phyloP scores from a whole-genome alignment of 2,888 invertebrate genomes.

The Zonitis immaculata region DNA sequence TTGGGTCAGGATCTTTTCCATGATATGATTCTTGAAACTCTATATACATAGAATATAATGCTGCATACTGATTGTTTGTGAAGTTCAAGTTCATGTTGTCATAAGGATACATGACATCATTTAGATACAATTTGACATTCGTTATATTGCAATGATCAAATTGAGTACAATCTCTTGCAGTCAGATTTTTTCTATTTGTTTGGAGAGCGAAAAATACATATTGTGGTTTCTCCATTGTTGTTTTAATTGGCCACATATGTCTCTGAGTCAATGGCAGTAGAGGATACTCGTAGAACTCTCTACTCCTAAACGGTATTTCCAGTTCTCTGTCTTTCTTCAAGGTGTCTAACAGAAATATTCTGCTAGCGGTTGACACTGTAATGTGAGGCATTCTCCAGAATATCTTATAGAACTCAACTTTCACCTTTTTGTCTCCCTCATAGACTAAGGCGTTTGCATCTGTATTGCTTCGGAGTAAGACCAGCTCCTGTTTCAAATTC shows the following conservation, averaged over 20 bases:
- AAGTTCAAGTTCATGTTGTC: slow-evolving; percentile 37
- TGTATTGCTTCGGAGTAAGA: slow-evolving; percentile 11
- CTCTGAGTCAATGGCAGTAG: slow-evolving; percentile 9
- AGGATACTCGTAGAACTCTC: slow-evolving; percentile 18
- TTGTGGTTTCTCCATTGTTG: slow-evolving; percentile 10
- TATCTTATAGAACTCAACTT: slow-evolving; percentile 3
- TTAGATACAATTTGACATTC: slow-evolving; percentile 39
- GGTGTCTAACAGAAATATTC: neutral
- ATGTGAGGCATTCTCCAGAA: slow-evolving; percentile 18
- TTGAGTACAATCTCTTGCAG: slow-evolving; percentile 23
- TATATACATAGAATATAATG: slow-evolving; percentile 31
- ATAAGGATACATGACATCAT: slow-evolving; percentile 40
- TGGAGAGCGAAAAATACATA: slow-evolving; percentile 6
- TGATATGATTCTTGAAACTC: slow-evolving; percentile 30
- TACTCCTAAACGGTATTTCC: slow-evolving; percentile 14
- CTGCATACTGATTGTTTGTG: slow-evolving; percentile 26
- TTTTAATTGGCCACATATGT: slow-evolving; percentile 18
- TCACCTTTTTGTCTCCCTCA: too few species aligned
- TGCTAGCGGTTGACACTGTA: slow-evolving; percentile 2
- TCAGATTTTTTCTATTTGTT: neutral
- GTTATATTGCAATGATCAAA: slow-evolving; percentile 33
- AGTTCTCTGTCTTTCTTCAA: neutral
- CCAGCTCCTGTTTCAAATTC: slow-evolving; percentile 19
- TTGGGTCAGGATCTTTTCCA: neutral
- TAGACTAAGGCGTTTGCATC: slow-evolving; percentile 16